phyloP scores from a whole-genome alignment of 2,888 invertebrate species.

The Stenodema calcarata region DNA sequence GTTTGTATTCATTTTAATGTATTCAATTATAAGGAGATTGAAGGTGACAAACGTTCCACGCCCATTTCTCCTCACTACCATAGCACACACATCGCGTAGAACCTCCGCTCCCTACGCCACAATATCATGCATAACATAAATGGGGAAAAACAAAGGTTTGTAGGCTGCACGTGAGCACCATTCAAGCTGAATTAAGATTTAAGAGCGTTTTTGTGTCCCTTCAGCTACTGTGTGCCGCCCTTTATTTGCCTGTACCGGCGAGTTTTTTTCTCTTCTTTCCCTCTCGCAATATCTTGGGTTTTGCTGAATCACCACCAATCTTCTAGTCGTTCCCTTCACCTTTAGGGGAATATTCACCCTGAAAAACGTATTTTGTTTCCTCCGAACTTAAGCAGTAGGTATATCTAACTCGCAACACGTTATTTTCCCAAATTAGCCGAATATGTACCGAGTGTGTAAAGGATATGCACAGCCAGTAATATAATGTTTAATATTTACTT shows the following conservation, averaged over 20 bases:
- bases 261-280: background rate
- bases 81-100: background rate
- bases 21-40: slow-evolving; percentile 19
- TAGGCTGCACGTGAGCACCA: slow-evolving; percentile 23
- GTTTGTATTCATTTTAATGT: slow-evolving; percentile 33
- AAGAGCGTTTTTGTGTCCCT: slow-evolving; percentile 26
- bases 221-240: background rate
- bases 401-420: no score
- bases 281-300: background rate
- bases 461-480: no score
- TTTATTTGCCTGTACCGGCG: background rate
- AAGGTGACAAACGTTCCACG: slow-evolving; percentile 2
- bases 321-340: background rate
- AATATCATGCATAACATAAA: slow-evolving; percentile 34
- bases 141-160: slow-evolving; percentile 9
- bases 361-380: no score
- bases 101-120: background rate
- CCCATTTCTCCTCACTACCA: background rate
- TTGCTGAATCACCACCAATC: background rate
- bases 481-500: no score
- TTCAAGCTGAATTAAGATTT: slow-evolving; percentile 34
- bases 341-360: no score
- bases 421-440: no score
- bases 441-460: no score
- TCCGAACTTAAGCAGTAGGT: no score